Conservation (phyloP, 1,140 invertebrate genomes). For the Leptinotarsa undecemlineata region DNA sequence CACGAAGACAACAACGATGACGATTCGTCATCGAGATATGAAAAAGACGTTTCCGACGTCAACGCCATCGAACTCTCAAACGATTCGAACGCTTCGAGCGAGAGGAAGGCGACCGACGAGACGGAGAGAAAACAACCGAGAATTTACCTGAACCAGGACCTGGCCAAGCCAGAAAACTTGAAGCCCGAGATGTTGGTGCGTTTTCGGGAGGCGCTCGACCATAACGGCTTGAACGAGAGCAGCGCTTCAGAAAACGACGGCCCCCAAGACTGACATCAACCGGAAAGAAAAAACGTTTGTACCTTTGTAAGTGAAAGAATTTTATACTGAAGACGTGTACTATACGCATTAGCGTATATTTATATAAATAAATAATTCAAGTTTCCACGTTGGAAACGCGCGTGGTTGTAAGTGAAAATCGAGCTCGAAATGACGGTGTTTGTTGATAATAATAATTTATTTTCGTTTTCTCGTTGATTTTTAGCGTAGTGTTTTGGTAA, state of each 20-base stretch:
- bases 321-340: neutral
- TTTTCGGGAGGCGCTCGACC: conserved; percentile 52
- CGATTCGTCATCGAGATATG: conserved; percentile 35
- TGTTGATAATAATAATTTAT: conserved; percentile 52
- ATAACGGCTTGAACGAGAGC: conserved; percentile 45
- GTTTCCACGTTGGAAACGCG: conserved; percentile 31
- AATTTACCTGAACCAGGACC: conserved; percentile 60
- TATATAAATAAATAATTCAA: conserved; percentile 13
- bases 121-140: conserved; percentile 44
- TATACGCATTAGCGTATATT: too few species aligned
- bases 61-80: conserved; percentile 53
- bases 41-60: conserved; percentile 41
- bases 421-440: conserved; percentile 52
- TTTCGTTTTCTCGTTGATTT: conserved; percentile 36
- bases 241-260: conserved; percentile 53
- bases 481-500: conserved; percentile 41
- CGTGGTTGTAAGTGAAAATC: conserved; percentile 49
- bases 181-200: conserved; percentile 59
- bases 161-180: conserved; percentile 60
- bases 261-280: conserved; percentile 53
- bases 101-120: conserved; percentile 34
- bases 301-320: conserved; percentile 20
- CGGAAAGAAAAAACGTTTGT: conserved; percentile 13
- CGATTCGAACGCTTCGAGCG: conserved; percentile 49
- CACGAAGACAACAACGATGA: conserved; percentile 34